Percentiles rank a stretch among this genome's conserved stretches.
phyloP scores from a whole-genome alignment of 2,113 vertebrate genomes.

The Carassius auratus region DNA sequence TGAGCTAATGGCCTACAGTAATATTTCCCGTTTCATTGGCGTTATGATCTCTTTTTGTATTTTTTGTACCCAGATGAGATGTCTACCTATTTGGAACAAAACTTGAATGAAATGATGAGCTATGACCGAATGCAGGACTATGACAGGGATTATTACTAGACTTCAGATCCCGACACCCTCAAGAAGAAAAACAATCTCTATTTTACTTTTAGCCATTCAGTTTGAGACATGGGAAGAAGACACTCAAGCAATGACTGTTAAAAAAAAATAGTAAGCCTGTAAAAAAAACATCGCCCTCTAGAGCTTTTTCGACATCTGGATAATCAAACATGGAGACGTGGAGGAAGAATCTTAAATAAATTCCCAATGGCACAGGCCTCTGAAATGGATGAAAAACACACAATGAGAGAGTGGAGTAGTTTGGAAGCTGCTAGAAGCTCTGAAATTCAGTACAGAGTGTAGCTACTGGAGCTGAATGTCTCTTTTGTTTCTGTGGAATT shows the following conservation, averaged over 20 bases:
- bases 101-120: conserved; percentile 64
- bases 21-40: neutral
- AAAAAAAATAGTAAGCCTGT: neutral
- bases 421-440: neutral
- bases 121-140: conserved; percentile 64
- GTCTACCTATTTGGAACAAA: conserved; percentile 67
- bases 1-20: neutral
- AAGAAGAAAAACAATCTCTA: neutral
- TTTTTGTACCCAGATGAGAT: conserved; percentile 68
- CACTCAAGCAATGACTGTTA: conserved; percentile 2
- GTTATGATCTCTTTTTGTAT: neutral
- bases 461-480: conserved; percentile 41
- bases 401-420: neutral
- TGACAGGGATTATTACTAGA: conserved; percentile 72
- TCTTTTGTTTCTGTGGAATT: conserved; percentile 42
- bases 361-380: conserved; percentile 23
- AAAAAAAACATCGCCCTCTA: neutral
- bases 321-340: neutral
- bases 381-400: conserved; percentile 27
- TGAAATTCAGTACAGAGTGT: neutral
- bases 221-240: neutral
- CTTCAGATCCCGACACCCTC: neutral
- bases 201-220: neutral
- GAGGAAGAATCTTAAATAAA: conserved; percentile 14
- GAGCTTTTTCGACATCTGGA: conserved; percentile 30